These are phyloP conservation scores for Enchytraeus crypticus DNA, from an alignment of 2,888 invertebrate species.

Conservation along the genomic window DNA sequence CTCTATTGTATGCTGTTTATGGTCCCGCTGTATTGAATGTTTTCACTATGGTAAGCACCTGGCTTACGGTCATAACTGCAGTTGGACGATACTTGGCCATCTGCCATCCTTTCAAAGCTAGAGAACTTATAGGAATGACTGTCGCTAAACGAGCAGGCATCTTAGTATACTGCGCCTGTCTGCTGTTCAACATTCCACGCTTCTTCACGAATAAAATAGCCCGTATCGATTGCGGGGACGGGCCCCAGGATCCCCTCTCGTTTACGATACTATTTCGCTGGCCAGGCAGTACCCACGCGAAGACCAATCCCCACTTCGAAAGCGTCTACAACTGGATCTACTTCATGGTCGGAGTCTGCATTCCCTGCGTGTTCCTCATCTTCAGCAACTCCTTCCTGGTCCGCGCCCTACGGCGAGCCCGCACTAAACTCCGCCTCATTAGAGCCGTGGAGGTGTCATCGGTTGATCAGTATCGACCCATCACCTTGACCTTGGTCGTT, in stretches of 20 bases:
- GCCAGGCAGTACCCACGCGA: constrained; percentile 2
- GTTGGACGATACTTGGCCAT: constrained; percentile 43
- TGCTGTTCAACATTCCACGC: constrained; percentile 18
- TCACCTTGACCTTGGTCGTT: not conserved
- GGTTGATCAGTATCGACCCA: not conserved
- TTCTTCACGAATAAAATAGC: constrained; percentile 13
- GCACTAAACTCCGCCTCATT: not conserved
- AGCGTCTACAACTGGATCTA: constrained; percentile 27
- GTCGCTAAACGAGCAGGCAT: constrained; percentile 35
- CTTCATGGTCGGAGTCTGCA: constrained; percentile 38
- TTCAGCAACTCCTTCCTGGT: constrained; percentile 41
- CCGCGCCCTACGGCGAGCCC: constrained; percentile 16
- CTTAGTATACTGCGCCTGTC: constrained; percentile 15
- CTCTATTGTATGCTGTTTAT: constrained; percentile 32
- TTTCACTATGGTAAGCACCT: constrained; percentile 43
- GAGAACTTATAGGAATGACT: constrained; percentile 39
- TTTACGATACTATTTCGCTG: constrained; percentile 5
- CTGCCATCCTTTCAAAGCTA: constrained; percentile 42
- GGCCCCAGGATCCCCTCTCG: too few species aligned
- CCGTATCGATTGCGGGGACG: constrained; percentile 10
- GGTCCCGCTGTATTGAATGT: constrained; percentile 38
- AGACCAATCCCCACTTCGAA: constrained; percentile 9
- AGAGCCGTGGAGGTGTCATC: not conserved
- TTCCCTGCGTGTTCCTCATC: constrained; percentile 37
- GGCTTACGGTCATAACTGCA: constrained; percentile 45